A percentile compares a stretch with the other conserved stretches of the same genome.
phyloP scores from a whole-genome alignment of 2,888 invertebrate genomes.

The Tortrix viridana region DNA sequence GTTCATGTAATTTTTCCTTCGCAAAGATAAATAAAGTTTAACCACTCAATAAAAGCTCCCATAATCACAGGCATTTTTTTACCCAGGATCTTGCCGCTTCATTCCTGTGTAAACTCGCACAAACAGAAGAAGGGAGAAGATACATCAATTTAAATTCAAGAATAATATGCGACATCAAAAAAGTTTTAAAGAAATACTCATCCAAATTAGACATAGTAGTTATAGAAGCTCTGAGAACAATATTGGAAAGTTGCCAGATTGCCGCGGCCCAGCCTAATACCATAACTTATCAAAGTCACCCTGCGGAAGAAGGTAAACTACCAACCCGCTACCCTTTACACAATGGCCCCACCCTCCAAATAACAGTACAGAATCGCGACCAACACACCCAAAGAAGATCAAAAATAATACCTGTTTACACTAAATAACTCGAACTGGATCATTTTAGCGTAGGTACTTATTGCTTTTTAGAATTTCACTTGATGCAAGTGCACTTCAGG shows the following conservation, averaged over 20 bases:
- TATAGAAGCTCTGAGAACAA: slow-evolving; percentile 56
- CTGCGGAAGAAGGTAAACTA: slow-evolving; percentile 50
- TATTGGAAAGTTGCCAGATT: slow-evolving; percentile 59
- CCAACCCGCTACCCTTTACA: not conserved
- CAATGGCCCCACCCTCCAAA: not conserved
- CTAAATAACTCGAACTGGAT: slow-evolving; percentile 38
- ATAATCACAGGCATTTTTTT: slow-evolving; percentile 1
- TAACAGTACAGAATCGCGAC: slow-evolving; percentile 5
- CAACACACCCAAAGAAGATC: slow-evolving; percentile 37
- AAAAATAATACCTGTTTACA: slow-evolving; percentile 55
- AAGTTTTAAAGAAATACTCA: slow-evolving; percentile 59
- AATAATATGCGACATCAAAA: slow-evolving; percentile 68
- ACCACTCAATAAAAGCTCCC: no score
- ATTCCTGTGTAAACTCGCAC: slow-evolving; percentile 61
- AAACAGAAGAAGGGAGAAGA: slow-evolving; percentile 69
- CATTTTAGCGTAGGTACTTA: slow-evolving; percentile 37
- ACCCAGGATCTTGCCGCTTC: slow-evolving; percentile 64
- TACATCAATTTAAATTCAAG: slow-evolving; percentile 71
- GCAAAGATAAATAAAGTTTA: no score
- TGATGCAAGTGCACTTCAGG: not conserved
- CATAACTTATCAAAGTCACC: slow-evolving; percentile 58
- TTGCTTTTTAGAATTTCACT: slow-evolving; percentile 8
- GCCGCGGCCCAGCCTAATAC: slow-evolving; percentile 49
- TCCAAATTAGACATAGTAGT: slow-evolving; percentile 54
- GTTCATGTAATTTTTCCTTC: no score